A percentile compares a stretch with the other conserved stretches of the same genome.
phyloP scores from a whole-genome alignment of 2,888 invertebrate species.

The Rhagium mordax region DNA sequence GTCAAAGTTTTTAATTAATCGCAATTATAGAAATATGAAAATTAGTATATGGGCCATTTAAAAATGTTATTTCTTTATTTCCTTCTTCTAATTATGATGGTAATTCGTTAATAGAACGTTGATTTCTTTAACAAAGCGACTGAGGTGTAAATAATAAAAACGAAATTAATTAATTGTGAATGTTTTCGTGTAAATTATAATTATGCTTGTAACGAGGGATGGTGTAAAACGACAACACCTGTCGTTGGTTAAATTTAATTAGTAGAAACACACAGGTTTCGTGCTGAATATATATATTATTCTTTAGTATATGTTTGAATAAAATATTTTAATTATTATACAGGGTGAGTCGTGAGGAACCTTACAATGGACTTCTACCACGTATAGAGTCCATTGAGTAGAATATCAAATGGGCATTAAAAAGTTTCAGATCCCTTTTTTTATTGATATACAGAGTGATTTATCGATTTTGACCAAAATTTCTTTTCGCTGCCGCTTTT shows the following conservation, averaged over 20 bases:
- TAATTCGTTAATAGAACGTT: not conserved
- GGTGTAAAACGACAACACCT: constrained; percentile 20
- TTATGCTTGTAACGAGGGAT: constrained; percentile 18
- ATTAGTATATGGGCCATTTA: constrained; percentile 22
- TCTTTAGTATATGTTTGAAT: not conserved
- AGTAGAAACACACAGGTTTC: constrained; percentile 9
- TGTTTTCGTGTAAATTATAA: not conserved
- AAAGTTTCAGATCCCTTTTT: no score
- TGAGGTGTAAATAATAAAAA: constrained; percentile 2
- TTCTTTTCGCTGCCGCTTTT: no score
- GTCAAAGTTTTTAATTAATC: constrained; percentile 63
- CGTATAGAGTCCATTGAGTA: no score
- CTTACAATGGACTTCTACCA: no score
- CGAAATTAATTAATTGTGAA: constrained; percentile 15
- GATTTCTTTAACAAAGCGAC: not conserved
- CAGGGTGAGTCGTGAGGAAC: no score
- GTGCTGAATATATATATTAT: constrained; percentile 6
- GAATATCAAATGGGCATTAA: no score
- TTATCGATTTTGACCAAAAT: no score
- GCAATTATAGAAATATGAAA: constrained; percentile 51
- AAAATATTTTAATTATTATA: constrained; percentile 20
- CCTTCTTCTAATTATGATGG: constrained; percentile 10
- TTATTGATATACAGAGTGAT: no score
- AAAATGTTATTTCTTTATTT: constrained; percentile 1
- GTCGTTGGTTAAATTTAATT: constrained; percentile 23